Evolutionary conservation across 2,888 invertebrate genomes (phyloP), one percentile per base, ranked within the genome.

Genomic region (Drosophila anomalata): DNA sequence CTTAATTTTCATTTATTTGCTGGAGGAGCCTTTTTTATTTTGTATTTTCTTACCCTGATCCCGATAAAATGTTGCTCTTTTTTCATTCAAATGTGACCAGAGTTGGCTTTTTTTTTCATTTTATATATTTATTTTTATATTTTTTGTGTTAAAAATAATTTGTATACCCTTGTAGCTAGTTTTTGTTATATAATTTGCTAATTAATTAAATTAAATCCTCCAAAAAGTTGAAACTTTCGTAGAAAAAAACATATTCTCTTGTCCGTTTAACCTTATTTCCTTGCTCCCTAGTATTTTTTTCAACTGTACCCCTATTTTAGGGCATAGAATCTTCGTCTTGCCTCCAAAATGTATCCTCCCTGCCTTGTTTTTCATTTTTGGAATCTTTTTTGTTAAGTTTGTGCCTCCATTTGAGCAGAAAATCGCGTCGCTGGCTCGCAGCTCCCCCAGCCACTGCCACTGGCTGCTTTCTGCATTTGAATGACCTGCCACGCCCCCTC

Each of bases 381-480:
- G 42, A 31, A 29, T 36, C 17, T 29, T 20, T 41, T 42, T 42
- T 24, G 41, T 54, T 26, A 48, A 69, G 70, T 62, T 54, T 51
- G 31, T 65, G 53, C 51, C 17, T 47, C 55, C 68, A 67, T 60
- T 57, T 67, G 54, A 55, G 54, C 62, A 53, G 52, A 63, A 73
- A 65, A 65, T 65, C 51, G 58, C 66, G 51, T 52, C 39, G 58
- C 52, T 61, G 44, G 20, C 44, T 11, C 3, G 11, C 12, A 11
- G 22, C 22, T 3, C 20, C 36, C 36, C 33, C 11, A 11, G 9
- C 33, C 33, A 11, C 11, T 33, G 11, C 33, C 12, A 70, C 68
- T 84, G 59, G 67, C n/a, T 52, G 53, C 65, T 55, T 70, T 55
- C 51, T 70, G 82, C 82, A 82, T 82, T 82, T 83, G 88, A 87